Percentiles rank a stretch among this genome's conserved stretches.
phyloP scores from a whole-genome alignment of 1,140 invertebrate genomes.

The Drosophila santomea region DNA sequence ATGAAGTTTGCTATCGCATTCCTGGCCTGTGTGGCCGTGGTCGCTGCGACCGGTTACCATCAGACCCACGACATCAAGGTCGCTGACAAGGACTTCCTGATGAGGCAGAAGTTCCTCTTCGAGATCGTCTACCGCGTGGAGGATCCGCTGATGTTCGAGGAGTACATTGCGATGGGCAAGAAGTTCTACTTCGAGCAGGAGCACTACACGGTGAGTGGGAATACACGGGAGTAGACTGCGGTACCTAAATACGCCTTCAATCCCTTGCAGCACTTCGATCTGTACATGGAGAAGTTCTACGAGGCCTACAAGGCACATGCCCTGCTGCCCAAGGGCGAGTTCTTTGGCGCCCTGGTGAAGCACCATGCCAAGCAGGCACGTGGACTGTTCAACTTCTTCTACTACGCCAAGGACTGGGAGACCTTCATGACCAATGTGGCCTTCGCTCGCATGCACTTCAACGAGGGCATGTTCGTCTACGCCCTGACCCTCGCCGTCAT shows the following conservation, averaged over 20 bases:
- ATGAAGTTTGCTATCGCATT: conserved; percentile 77
- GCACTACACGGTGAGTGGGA: conserved; percentile 49
- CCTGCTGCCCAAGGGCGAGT: conserved; percentile 75
- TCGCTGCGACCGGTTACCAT: conserved; percentile 62
- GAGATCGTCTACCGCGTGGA: conserved; percentile 72
- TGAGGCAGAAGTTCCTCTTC: conserved; percentile 71
- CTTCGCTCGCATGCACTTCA: conserved; percentile 87
- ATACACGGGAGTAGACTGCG: too few species aligned
- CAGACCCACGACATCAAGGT: conserved; percentile 59
- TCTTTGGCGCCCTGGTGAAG: conserved; percentile 72
- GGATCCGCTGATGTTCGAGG: conserved; percentile 70
- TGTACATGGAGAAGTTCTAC: conserved; percentile 71
- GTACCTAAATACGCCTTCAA: neutral
- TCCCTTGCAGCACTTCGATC: conserved; percentile 50
- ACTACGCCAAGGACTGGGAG: conserved; percentile 88
- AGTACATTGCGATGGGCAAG: conserved; percentile 57
- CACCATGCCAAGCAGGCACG: conserved; percentile 85
- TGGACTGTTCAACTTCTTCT: conserved; percentile 87
- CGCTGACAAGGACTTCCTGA: conserved; percentile 64
- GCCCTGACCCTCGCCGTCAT: conserved; percentile 87
- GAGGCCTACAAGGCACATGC: conserved; percentile 64
- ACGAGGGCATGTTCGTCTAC: conserved; percentile 87
- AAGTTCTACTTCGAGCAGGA: conserved; percentile 43
- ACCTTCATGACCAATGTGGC: conserved; percentile 88
- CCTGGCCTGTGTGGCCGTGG: conserved; percentile 72